Evolutionary conservation across 2,797 vertebrate genomes (phyloP), one percentile per base, ranked within the genome.

Genomic region (Menidia menidia): DNA sequence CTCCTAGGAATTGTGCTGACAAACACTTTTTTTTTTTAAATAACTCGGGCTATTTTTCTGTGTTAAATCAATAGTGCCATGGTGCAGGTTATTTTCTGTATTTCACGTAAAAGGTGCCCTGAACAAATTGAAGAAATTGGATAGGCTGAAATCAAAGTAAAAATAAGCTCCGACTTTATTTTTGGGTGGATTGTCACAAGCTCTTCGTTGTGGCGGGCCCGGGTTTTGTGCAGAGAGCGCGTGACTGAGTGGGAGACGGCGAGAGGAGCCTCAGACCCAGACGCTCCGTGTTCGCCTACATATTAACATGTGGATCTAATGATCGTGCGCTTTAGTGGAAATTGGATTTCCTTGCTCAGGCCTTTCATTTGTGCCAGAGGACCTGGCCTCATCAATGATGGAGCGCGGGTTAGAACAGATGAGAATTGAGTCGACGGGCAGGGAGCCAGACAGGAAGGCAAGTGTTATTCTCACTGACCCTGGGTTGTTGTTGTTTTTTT

Each of bases 361-460:
- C 71, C 79, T 84, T 83, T 81, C 83, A 80, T 84, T 84, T 30
- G 39, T 78, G 78, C 68, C 78, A 75, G 71, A 89, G 76, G 75
- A 87, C 59, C 71, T 30, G 60, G 59, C 64, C 75, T 90, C 87
- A 88, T 91, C 78, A 89, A 85, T 88, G 89, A 92, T 89, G 84
- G 78, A 88, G 77, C 47, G 10, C 4, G 16, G 64, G 67, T 54
- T 75, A 53, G 77, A 68, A 65, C 82, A 84, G 65, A 87, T 43
- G 55, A 80, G 80, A 61, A 58, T 77, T 14, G 14, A 89, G 64
- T 64, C 30, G 71, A 80, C 83, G 89, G 68, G 68, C 57, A 56
- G 57, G 35, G 55, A 65, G 52, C 42, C 16, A 31, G 43, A 45
- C 25, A 47, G 73, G 60, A 73, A 59, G 55, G 68, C 71, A 41